Evolutionary conservation across 1,140 invertebrate species (phyloP).

Genomic region (Helicoverpa zea): DNA sequence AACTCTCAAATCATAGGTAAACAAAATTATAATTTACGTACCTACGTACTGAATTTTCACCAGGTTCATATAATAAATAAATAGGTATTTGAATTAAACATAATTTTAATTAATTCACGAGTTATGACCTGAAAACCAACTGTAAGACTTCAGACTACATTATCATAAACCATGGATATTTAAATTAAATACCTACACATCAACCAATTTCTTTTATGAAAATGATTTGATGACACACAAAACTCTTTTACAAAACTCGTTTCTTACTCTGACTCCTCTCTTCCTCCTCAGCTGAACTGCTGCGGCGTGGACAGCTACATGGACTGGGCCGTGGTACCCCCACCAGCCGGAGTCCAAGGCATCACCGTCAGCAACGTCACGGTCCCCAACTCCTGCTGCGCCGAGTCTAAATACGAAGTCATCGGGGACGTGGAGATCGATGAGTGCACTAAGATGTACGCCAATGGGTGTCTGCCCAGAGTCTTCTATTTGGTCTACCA

Average conservation of each 20-base stretch:
- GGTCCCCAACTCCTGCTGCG: constrained; percentile 88
- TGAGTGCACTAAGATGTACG: constrained; percentile 80
- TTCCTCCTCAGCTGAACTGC: constrained; percentile 89
- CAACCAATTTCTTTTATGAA: too few species aligned
- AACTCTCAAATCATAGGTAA: too few species aligned
- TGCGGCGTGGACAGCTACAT: constrained; percentile 89
- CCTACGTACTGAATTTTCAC: too few species aligned
- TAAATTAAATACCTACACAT: too few species aligned
- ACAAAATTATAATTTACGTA: too few species aligned
- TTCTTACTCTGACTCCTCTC: background rate
- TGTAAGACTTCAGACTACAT: too few species aligned
- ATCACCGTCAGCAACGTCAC: constrained; percentile 74
- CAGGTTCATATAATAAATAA: too few species aligned
- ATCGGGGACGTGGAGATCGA: constrained; percentile 60
- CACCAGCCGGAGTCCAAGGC: constrained; percentile 52
- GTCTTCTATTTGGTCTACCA: constrained; percentile 90
- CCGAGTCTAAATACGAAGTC: constrained; percentile 60
- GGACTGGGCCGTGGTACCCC: constrained; percentile 88
- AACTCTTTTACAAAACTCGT: background rate
- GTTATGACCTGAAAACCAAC: too few species aligned
- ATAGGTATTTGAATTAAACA: too few species aligned
- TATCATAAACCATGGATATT: too few species aligned
- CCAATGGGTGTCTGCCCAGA: constrained; percentile 89
- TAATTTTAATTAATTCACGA: too few species aligned
- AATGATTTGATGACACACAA: too few species aligned